Evolutionary conservation across 1,140 invertebrate species (phyloP), one percentile per base, ranked within the genome.

Genomic region (Micrasema longulum): DNA sequence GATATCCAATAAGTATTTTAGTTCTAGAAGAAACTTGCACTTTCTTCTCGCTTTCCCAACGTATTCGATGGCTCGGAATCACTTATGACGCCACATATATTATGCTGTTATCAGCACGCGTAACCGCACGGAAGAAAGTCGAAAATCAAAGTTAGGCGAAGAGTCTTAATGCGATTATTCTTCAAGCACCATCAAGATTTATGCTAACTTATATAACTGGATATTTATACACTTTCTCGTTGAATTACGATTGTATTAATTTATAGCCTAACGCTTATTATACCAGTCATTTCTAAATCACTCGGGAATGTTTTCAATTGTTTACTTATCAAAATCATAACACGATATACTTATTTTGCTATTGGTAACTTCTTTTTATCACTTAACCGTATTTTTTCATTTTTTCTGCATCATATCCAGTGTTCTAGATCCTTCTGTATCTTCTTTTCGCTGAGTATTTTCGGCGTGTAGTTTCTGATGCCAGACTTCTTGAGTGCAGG

Each of bases 381-480:
- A 60, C 55, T 41, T 52, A 11, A 1, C 14, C 12, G 9, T n/a
- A 16, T 50, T 9, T 60, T 60, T 3, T 2, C 11, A 20, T 38
- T 41, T 41, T 38, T 52, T 22, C 3, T 22, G 11, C n/a, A 41
- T 60, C 55, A 84, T 75, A 82, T 82, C 82, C 82, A 83, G 76
- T 78, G 80, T 52, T 84, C 81, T 64, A 81, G 71, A 68, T 82
- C 81, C 71, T 83, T 84, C 66, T 77, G 81, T 45, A 84, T 79
- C 35, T 84, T 53, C 66, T 83, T 64, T 80, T 87, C 77, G 73
- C 84, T 84, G 20, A 90, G 78, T 20, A 89, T 89, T 77, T 90
- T 91, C 0, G 89, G 89, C 2, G 87, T 90, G 69, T 91, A 90
- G 78, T 90, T 90, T 71, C 89, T 84, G 74, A 90, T 88, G 7